Evolutionary conservation across 2,113 vertebrate genomes (phyloP).

Genomic region (Callospermophilus lateralis): DNA sequence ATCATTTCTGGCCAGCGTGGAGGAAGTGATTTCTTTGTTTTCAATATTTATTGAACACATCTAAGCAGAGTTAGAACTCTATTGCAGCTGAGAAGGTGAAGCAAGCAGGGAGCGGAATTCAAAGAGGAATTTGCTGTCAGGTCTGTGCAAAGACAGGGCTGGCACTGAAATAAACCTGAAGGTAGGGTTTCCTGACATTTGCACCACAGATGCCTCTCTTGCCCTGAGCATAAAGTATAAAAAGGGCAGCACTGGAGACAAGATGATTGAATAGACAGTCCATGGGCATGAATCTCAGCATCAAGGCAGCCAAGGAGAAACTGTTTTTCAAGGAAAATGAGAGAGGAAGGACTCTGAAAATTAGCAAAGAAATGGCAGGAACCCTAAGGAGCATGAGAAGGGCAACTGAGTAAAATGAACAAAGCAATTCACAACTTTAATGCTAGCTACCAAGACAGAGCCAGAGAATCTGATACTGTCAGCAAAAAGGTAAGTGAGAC

Average conservation of each 20-base stretch:
- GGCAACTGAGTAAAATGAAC: neutral
- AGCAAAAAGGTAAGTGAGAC: too few relatives aligned
- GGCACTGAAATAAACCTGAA: accelerated
- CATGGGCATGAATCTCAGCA: neutral
- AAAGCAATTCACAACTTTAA: neutral
- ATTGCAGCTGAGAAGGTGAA: neutral
- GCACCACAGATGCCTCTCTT: neutral
- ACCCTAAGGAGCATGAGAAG: neutral
- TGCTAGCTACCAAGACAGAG: too few relatives aligned
- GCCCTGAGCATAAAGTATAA: neutral
- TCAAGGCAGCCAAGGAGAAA: neutral
- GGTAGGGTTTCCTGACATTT: neutral
- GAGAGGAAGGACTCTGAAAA: neutral
- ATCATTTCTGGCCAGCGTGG: neutral
- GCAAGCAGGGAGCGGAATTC: neutral
- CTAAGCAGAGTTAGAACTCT: neutral
- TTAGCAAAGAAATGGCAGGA: neutral
- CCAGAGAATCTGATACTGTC: too few relatives aligned
- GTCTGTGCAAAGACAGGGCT: neutral
- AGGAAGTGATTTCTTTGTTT: neutral
- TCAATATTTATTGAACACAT: neutral
- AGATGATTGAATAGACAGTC: neutral
- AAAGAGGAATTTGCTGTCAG: neutral
- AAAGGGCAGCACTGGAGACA: neutral
- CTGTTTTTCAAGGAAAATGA: neutral